Evolutionary conservation across 2,797 vertebrate species (phyloP).

Genomic region (Scarus forsteni): DNA sequence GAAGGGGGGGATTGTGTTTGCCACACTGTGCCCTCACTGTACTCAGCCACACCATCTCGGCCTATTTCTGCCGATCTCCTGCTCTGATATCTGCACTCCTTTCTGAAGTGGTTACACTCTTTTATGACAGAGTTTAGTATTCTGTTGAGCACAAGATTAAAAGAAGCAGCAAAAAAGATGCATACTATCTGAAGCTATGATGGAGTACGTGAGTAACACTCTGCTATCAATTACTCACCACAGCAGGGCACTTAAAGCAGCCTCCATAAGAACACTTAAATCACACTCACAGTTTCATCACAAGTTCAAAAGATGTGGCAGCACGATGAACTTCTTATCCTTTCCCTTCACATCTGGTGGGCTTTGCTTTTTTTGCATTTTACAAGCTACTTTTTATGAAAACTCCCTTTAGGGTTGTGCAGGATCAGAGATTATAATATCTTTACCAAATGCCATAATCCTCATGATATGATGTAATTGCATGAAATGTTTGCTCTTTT

Average conservation of each 20-base stretch:
- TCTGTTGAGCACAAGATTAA: conserved; percentile 63
- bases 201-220: conserved; percentile 51
- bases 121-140: conserved; percentile 61
- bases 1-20: conserved; percentile 57
- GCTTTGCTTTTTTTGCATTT: conserved; percentile 3
- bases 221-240: conserved; percentile 49
- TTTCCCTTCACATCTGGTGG: conserved; percentile 18
- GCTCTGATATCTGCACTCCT: conserved; percentile 18
- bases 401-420: background rate
- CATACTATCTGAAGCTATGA: conserved; percentile 49
- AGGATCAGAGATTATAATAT: conserved; percentile 4
- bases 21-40: conserved; percentile 50
- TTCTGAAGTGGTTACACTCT: conserved; percentile 24
- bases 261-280: conserved; percentile 42
- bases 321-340: conserved; percentile 29
- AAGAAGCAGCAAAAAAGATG: conserved; percentile 35
- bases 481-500: background rate
- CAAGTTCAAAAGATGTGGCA: conserved; percentile 18
- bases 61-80: conserved; percentile 40
- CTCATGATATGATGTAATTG: background rate
- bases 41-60: conserved; percentile 38
- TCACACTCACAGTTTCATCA: conserved; percentile 27
- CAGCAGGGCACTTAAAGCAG: conserved; percentile 26
- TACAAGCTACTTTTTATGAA: conserved; percentile 22
- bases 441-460: conserved; percentile 7